Evolutionary conservation across 2,113 vertebrate genomes (phyloP).

Genomic region (Acinonyx jubatus): DNA sequence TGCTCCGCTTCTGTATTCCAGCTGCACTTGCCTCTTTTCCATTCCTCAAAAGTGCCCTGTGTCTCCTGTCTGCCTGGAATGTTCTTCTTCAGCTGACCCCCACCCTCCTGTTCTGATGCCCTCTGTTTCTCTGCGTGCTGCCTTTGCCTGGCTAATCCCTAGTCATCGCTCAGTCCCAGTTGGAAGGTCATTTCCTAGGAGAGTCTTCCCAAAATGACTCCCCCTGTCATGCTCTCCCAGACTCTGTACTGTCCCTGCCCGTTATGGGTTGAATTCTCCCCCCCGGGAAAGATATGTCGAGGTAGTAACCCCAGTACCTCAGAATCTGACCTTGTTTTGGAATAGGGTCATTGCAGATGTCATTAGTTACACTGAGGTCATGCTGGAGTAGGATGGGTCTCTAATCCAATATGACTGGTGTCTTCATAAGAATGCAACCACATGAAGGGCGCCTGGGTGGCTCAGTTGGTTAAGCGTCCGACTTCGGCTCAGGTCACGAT

Average conservation of each 20-base stretch:
- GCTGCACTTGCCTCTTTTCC: background rate
- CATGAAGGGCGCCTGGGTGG: background rate
- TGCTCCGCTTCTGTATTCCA: background rate
- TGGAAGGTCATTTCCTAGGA: background rate
- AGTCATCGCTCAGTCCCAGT: background rate
- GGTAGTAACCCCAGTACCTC: background rate
- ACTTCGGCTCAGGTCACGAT: no score
- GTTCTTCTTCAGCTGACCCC: background rate
- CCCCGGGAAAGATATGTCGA: background rate
- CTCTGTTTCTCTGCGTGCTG: background rate
- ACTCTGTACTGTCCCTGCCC: background rate
- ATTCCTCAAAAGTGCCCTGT: background rate
- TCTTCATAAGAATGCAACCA: background rate
- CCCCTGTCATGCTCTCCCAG: background rate
- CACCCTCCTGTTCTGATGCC: background rate
- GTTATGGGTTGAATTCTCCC: background rate
- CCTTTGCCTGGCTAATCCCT: background rate
- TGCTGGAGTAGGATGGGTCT: background rate
- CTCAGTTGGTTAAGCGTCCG: no score
- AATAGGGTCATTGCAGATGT: background rate
- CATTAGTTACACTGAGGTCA: background rate
- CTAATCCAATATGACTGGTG: background rate
- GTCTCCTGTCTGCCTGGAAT: background rate
- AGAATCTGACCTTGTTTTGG: background rate
- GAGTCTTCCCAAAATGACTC: background rate